Conservation (phyloP, 1,140 invertebrate genomes). For the Adelges cooleyi region DNA sequence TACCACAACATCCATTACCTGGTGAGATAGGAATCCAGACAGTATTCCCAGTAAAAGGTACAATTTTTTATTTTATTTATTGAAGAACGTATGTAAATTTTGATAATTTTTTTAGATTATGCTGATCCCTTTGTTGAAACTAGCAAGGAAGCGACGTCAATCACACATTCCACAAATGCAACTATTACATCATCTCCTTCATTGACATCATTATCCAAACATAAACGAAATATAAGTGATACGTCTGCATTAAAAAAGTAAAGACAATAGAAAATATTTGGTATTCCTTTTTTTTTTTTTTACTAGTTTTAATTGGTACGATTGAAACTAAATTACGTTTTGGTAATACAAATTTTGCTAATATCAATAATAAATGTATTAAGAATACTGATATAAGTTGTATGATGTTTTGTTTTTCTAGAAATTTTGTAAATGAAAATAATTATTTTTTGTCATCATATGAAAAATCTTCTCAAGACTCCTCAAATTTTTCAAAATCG, state of each 20-base stretch:
- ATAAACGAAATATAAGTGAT: slow-evolving; percentile 73
- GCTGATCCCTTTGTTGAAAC: slow-evolving; percentile 49
- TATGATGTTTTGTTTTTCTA: slow-evolving; percentile 39
- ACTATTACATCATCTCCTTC: slow-evolving; percentile 37
- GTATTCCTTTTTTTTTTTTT: too few species aligned
- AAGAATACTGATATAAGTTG: too few species aligned
- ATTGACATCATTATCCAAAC: slow-evolving; percentile 35
- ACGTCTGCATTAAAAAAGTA: slow-evolving; percentile 77
- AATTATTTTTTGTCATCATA: slow-evolving; percentile 65
- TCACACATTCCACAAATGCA: slow-evolving; percentile 20
- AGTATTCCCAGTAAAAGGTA: slow-evolving; percentile 7
- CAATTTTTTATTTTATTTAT: not conserved
- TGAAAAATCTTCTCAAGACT: slow-evolving; percentile 37
- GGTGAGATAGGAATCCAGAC: not conserved
- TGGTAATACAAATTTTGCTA: too few species aligned
- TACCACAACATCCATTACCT: slow-evolving; percentile 11
- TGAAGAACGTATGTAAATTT: not conserved
- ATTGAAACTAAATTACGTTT: too few species aligned
- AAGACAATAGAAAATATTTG: too few species aligned
- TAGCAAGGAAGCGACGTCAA: not conserved
- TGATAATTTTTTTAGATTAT: slow-evolving; percentile 39
- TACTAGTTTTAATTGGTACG: too few species aligned
- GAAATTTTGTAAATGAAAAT: slow-evolving; percentile 61
- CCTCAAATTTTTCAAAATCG: not conserved
- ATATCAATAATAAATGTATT: too few species aligned